Conservation (phyloP, 2,797 vertebrate genomes). For the Alauda arvensis region DNA sequence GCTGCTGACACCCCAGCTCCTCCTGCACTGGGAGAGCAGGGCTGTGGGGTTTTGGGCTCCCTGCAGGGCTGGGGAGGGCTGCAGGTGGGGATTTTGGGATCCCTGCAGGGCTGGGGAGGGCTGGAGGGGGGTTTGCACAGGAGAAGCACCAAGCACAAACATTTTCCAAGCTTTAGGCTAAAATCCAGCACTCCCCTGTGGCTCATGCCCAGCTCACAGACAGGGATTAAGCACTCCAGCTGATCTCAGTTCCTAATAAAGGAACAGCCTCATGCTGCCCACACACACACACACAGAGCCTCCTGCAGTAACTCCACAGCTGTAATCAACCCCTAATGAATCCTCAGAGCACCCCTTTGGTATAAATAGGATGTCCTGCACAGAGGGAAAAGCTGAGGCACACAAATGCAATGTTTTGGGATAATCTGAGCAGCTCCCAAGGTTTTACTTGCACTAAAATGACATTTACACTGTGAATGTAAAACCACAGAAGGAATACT, state of each 20-base stretch:
- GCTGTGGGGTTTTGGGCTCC: not conserved
- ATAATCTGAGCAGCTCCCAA: not conserved
- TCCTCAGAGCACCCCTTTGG: not conserved
- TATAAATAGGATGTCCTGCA: fast-evolving
- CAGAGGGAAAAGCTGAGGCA: not conserved
- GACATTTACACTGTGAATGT: not conserved
- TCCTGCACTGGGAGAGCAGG: fast-evolving
- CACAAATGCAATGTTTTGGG: fast-evolving
- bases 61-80: not conserved
- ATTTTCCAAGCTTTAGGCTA: not conserved
- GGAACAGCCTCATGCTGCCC: not conserved
- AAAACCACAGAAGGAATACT: not conserved
- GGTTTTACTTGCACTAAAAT: not conserved
- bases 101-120: not conserved
- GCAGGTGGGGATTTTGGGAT: not conserved
- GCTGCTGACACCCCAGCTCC: not conserved
- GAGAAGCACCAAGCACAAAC: not conserved
- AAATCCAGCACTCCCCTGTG: not conserved
- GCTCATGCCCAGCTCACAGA: not conserved
- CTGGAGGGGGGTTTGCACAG: fast-evolving
- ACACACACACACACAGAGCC: not conserved
- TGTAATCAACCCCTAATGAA: not conserved
- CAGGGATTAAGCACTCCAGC: not conserved
- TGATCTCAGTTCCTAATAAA: not conserved
- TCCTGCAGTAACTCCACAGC: not conserved